Base-by-base conservation (phyloP, 23 tunicate species). In the Ciona savignyi region DNA sequence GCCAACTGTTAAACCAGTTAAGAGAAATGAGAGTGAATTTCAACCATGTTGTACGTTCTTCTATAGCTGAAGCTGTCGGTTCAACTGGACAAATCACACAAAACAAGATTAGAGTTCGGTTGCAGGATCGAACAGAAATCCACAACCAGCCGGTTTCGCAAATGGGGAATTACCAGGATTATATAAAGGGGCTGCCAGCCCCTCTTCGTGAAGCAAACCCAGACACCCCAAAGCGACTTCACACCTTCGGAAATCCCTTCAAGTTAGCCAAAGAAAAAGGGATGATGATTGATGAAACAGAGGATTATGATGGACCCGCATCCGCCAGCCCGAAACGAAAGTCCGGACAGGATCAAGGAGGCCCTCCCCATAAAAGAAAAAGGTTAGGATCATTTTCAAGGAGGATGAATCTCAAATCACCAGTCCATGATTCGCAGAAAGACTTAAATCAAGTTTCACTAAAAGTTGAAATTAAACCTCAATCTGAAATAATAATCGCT, bases 111-210 rank as follows among this genome's bases (percentile, higher is more conserved):
- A 62, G 91, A 2, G 32, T 85, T 30, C 60, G 79, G 21, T 67
- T 85, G 62, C 91, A 85, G 66, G 91, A 85, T 56, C 79, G 79
- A 23, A 74, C 56, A 25, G 97, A 85, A 51, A 51, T 85, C 23
- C 99, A 94, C 82, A 83, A 87, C 61, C 88, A 86, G 32, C 90
- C 95, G 29, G 72, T 86, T 33, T 78, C 90, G 28, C 85, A 83
- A 35, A 94, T 94, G 99, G 99, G 99, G 4, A 87, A 94, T 61
- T 94, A 86, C 62, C 95, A 94, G 73, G 95, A 94, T 1, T 87
- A 87, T 66, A 77, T 76, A 35, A 83, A 83, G 61, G 67, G 63
- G 2, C 63, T 78, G 22, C 83, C 82, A 20, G 73, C 67, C 19
- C 95, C 95, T 42, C 66, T 93, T 30, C 64, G 93, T 26, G 93